These are phyloP conservation scores for Charadrius vociferus DNA, from an alignment of 2,113 vertebrate species.

Conservation along the genomic window DNA sequence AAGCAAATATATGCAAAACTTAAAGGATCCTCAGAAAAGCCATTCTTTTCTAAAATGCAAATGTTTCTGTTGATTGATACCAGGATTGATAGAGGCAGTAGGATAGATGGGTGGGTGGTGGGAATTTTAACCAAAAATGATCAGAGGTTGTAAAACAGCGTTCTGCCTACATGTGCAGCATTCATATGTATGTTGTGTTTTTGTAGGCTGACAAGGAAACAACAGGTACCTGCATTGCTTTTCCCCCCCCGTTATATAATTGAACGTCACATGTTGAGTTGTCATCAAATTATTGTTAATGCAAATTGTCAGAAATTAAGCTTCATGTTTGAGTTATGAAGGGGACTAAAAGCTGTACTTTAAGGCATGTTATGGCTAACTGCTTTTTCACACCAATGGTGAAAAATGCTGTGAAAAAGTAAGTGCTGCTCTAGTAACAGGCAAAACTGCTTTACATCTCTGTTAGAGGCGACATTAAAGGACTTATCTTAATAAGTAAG, in stretches of 20 bases:
- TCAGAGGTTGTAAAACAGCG: neutral
- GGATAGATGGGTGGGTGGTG: neutral
- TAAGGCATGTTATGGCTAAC: neutral
- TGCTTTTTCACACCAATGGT: neutral
- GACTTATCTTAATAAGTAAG: neutral
- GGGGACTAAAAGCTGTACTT: neutral
- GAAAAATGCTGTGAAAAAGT: neutral
- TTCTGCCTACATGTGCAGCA: neutral
- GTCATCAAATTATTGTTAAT: neutral
- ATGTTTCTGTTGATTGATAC: neutral
- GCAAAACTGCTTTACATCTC: neutral
- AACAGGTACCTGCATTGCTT: neutral
- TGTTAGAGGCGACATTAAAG: neutral
- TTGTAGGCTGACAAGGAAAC: neutral
- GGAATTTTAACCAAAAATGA: neutral
- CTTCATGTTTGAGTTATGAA: neutral
- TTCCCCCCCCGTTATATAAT: neutral
- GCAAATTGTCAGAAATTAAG: neutral
- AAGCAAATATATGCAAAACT: neutral
- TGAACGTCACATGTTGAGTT: neutral
- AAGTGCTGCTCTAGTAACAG: neutral
- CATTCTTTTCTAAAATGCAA: neutral
- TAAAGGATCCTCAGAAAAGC: neutral
- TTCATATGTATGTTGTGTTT: fast-evolving
- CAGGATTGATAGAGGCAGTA: neutral